These are phyloP conservation scores for Diplosoma virens DNA, from an alignment of 23 tunicate genomes.

Conservation along the genomic window DNA sequence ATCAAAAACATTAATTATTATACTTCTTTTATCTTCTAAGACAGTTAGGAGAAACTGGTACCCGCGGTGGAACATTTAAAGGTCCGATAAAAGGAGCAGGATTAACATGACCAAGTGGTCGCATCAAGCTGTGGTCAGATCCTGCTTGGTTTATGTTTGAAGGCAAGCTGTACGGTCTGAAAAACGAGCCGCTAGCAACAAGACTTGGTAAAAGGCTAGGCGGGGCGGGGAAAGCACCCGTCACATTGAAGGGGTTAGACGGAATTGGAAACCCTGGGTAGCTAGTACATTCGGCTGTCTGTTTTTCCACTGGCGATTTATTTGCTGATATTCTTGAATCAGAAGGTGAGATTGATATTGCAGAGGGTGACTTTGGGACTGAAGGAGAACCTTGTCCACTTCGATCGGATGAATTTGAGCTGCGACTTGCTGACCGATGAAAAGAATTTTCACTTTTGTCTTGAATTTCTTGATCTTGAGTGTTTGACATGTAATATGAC, in stretches of 20 bases:
- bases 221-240: not conserved
- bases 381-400: not conserved
- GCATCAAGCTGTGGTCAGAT: not conserved
- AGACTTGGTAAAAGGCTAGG: constrained; percentile 47
- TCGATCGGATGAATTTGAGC: constrained; percentile 23
- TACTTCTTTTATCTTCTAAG: constrained; percentile 20
- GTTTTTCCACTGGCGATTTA: not conserved
- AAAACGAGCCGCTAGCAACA: constrained; percentile 45
- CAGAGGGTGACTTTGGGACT: constrained; percentile 6
- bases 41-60: constrained; percentile 44
- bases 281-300: not conserved
- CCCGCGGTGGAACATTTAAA: constrained; percentile 13
- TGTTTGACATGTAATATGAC: constrained; percentile 45
- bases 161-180: constrained; percentile 34
- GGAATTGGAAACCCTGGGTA: not conserved
- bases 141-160: not conserved
- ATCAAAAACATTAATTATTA: too few relatives aligned
- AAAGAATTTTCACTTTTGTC: not conserved
- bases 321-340: not conserved
- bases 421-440: constrained; percentile 19
- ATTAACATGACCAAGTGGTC: constrained; percentile 22
- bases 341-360: constrained; percentile 14
- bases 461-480: not conserved
- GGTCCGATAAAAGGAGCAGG: constrained; percentile 18
- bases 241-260: not conserved